These are phyloP conservation scores for Haemorhous mexicanus DNA, from an alignment of 2,113 vertebrate genomes.

Conservation along the genomic window DNA sequence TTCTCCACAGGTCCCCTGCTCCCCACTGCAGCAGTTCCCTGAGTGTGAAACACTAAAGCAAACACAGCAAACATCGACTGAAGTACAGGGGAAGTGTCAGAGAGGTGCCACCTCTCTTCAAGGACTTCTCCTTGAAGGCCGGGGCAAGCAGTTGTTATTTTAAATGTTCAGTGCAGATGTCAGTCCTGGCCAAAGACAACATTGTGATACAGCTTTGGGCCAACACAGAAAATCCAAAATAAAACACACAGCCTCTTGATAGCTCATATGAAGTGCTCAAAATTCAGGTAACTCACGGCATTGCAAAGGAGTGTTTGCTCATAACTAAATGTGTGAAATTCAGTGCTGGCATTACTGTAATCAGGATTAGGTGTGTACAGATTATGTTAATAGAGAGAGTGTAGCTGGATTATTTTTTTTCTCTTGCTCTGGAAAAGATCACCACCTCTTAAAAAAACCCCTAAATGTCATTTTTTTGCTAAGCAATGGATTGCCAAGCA, in stretches of 20 bases:
- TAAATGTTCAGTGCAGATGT: neutral
- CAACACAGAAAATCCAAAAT: neutral
- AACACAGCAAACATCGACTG: accelerated
- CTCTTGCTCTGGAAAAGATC: neutral
- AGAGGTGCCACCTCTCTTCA: neutral
- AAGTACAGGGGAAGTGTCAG: neutral
- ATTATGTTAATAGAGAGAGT: neutral
- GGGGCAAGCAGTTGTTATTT: neutral
- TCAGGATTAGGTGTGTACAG: accelerated
- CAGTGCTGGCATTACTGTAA: neutral
- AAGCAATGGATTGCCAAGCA: neutral
- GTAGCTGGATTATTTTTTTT: neutral
- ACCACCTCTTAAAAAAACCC: neutral
- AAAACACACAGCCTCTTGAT: neutral
- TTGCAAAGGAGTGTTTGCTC: neutral
- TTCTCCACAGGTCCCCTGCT: neutral
- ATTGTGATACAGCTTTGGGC: neutral
- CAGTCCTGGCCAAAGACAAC: neutral
- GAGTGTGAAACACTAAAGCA: neutral
- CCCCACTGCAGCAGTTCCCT: neutral
- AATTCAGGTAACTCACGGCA: neutral
- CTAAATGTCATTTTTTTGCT: neutral
- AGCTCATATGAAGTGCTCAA: neutral
- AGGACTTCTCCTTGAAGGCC: neutral
- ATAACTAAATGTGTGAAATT: neutral